Evolutionary conservation across 2,113 vertebrate genomes (phyloP), one percentile per base, ranked within the genome.

Genomic region (Parus major): DNA sequence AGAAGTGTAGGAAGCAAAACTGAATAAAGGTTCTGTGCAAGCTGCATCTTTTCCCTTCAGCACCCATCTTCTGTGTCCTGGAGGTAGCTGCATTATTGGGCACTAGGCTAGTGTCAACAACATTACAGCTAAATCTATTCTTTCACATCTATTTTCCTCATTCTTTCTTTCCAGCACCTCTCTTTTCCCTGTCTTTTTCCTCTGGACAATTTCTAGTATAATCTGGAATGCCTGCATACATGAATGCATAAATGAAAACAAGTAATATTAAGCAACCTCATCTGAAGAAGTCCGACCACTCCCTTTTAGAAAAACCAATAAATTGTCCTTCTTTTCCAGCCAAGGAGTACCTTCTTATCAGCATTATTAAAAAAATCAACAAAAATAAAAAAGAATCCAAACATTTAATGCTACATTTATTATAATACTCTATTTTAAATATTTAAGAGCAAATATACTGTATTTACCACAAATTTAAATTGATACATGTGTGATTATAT

Each of bases 381-480:
- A 15, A 33, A 20, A 39, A 13, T 4, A 12, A 8, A 47, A 25
- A 49, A 33, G 7, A 27, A 13, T 3, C 3, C 4, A 52, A 57
- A 8, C 7, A 77, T 92, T 88, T 61, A 63, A 25, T 27, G 5
- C 2, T 47, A 8, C 19, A n/a, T 64, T 82, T 76, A 53, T 53
- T 44, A 19, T 57, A 19, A 46, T 36, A 55, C 16, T 23, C 3
- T 76, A 8, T 53, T 70, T 92, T 7, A 93, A 78, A 77, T 86
- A 94, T 92, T 95, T 90, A 88, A 63, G 50, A n/a, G 64, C 20
- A 90, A 94, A 83, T 83, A 88, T 27, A 27, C 10, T 39, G 6
- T 70, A 61, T 88, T 94, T 93, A 70, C 11, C 18, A 59, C 63
- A 90, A 63, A 75, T 70, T 63, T 88, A n/a, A 55, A 29, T 69